Percentiles rank a stretch among this genome's conserved stretches.
phyloP scores from a whole-genome alignment of 2,113 vertebrate genomes.

The Oreochromis tanganicae region DNA sequence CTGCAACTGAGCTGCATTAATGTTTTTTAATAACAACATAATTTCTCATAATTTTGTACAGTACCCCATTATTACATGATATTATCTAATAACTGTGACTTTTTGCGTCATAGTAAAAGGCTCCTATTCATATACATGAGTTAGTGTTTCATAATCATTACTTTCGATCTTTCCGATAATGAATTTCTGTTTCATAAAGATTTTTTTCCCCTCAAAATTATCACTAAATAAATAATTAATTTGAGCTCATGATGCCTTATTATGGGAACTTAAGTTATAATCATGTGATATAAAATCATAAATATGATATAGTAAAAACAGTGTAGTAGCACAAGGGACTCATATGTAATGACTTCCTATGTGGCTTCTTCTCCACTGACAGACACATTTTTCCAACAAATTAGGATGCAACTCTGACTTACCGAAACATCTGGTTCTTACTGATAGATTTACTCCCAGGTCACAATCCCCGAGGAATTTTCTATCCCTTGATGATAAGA shows the following conservation, averaged over 20 bases:
- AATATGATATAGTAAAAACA: not conserved
- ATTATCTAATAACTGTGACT: not conserved
- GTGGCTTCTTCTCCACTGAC: not conserved
- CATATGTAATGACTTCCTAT: not conserved
- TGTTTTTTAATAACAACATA: not conserved
- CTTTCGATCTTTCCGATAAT: not conserved
- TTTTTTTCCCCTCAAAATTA: not conserved
- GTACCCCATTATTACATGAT: not conserved
- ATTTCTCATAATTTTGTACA: not conserved
- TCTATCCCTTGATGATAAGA: constrained; percentile 17
- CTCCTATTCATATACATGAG: not conserved
- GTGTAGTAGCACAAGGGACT: not conserved
- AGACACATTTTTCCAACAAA: constrained; percentile 43
- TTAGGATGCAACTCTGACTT: constrained; percentile 51
- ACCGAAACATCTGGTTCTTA: constrained; percentile 51
- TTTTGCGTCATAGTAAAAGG: not conserved
- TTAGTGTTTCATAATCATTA: not conserved
- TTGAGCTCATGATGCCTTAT: not conserved
- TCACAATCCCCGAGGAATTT: constrained; percentile 20
- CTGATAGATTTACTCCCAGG: constrained; percentile 34
- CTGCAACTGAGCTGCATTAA: not conserved
- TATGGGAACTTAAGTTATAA: not conserved
- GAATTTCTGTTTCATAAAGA: not conserved
- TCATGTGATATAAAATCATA: not conserved
- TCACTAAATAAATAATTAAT: not conserved